Percentiles rank a stretch among this genome's conserved stretches.
Evolutionary conservation across 2,797 vertebrate species (phyloP).

Genomic region (Micrastur ruficollis): DNA sequence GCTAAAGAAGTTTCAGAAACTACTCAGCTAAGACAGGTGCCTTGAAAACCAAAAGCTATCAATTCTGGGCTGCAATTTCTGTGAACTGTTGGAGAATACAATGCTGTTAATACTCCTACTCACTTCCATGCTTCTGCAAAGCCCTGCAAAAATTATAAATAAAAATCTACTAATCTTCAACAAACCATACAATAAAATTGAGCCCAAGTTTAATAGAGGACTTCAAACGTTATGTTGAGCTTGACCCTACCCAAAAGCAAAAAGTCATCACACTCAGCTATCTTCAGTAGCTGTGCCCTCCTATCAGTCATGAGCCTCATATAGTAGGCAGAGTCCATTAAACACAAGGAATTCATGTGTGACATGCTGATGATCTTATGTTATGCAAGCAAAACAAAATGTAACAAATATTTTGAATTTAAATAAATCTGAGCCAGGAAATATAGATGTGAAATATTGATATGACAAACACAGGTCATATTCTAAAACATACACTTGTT

Average conservation of each 20-base stretch:
- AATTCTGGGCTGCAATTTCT: neutral
- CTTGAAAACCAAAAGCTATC: neutral
- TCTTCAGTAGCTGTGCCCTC: neutral
- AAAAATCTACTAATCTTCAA: neutral
- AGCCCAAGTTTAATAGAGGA: neutral
- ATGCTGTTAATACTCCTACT: neutral
- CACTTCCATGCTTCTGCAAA: neutral
- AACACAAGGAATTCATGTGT: neutral
- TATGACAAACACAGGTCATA: neutral
- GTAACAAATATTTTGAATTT: neutral
- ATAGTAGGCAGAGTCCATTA: neutral
- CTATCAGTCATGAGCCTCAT: neutral
- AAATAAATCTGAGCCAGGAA: neutral
- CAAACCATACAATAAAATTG: neutral
- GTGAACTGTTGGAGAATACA: neutral
- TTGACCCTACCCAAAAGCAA: neutral
- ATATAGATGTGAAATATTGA: neutral
- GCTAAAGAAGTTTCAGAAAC: neutral
- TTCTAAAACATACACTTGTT: neutral
- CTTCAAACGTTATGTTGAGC: neutral
- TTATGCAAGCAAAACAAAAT: neutral
- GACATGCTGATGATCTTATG: neutral
- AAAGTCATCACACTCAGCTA: neutral
- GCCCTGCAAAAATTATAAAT: neutral
- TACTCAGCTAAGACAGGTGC: neutral